A percentile compares a stretch with the other conserved stretches of the same genome.
Conservation (phyloP, 2,113 vertebrate species). For the Apodemus sylvaticus region DNA sequence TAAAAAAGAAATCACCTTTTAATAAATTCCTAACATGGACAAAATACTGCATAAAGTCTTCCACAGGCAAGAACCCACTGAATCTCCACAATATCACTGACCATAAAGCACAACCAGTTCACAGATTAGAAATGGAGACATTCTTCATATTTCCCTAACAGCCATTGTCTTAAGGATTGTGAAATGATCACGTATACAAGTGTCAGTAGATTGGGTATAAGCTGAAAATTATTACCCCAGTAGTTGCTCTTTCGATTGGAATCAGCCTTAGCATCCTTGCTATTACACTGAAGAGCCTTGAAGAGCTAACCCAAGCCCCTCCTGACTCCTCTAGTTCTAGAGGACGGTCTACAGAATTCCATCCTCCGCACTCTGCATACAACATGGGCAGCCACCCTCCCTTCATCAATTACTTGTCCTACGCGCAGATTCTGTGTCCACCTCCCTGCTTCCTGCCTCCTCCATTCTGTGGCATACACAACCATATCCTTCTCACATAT, state of each 20-base stretch:
- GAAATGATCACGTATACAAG: neutral
- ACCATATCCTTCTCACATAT: neutral
- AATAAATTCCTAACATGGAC: neutral
- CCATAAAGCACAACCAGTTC: neutral
- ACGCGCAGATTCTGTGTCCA: neutral
- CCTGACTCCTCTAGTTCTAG: neutral
- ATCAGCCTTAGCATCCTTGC: neutral
- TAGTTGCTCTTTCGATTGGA: neutral
- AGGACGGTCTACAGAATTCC: neutral
- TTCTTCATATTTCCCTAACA: neutral
- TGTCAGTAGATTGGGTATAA: neutral
- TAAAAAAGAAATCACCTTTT: neutral
- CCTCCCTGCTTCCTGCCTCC: too few relatives aligned
- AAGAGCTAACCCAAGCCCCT: neutral
- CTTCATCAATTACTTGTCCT: neutral
- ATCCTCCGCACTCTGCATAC: neutral
- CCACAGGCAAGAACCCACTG: neutral
- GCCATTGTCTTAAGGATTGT: neutral
- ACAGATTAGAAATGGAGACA: neutral
- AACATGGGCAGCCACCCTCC: neutral
- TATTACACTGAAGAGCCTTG: neutral
- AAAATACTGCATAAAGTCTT: neutral
- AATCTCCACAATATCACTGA: neutral
- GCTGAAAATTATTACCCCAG: neutral
- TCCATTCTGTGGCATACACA: neutral